Percentiles rank a stretch among this genome's conserved stretches.
Conservation (phyloP, 2,797 vertebrate genomes). For the Labroides dimidiatus region DNA sequence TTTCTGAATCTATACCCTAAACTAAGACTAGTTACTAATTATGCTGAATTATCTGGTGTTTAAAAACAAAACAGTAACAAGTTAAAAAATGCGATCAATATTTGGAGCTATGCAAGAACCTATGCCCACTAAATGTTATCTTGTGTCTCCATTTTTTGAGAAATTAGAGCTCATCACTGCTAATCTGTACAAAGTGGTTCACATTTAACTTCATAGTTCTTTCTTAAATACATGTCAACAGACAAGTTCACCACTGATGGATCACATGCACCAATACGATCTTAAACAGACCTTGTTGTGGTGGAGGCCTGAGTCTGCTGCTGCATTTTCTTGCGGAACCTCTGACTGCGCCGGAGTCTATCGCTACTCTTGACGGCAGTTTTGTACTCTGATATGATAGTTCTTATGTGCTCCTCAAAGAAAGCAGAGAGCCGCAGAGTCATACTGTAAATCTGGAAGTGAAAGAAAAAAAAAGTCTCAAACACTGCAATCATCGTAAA, state of each 20-base stretch:
- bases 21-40: no score
- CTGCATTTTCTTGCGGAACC: slow-evolving; percentile 87
- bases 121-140: no score
- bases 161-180: no score
- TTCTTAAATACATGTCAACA: no score
- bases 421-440: slow-evolving; percentile 94
- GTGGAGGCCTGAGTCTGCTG: slow-evolving; percentile 75
- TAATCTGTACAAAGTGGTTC: no score
- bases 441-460: slow-evolving; percentile 95
- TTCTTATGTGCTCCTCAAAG: slow-evolving; percentile 93
- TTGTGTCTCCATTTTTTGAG: no score
- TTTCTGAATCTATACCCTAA: no score
- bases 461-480: background rate
- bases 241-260: background rate
- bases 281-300: slow-evolving; percentile 81
- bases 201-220: no score
- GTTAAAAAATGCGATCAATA: no score
- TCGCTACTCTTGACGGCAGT: slow-evolving; percentile 91
- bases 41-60: no score
- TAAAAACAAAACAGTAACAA: no score
- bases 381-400: slow-evolving; percentile 93
- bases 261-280: background rate
- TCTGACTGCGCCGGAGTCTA: slow-evolving; percentile 89
- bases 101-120: no score
- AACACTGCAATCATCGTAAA: background rate